phyloP scores from a whole-genome alignment of 2,797 vertebrate species.

The Cuniculus paca region DNA sequence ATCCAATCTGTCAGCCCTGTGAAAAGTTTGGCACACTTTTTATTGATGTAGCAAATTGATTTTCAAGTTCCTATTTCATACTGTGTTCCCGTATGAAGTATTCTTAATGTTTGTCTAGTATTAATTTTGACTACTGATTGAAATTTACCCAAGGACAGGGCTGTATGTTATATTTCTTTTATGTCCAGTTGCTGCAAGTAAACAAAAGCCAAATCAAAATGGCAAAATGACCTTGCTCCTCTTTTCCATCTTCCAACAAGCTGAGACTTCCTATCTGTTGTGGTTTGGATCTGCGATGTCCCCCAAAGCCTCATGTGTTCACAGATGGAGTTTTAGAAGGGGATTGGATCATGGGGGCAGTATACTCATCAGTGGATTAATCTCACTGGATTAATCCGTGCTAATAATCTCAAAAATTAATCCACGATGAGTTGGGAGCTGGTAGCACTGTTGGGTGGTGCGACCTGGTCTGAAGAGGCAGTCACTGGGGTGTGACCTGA shows the following conservation, averaged over 20 bases:
- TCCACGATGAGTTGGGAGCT: neutral
- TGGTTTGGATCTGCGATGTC: neutral
- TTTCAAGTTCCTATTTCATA: neutral
- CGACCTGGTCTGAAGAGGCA: neutral
- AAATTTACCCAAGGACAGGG: neutral
- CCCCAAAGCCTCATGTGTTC: neutral
- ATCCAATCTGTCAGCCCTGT: neutral
- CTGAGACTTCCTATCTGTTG: neutral
- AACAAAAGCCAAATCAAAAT: slow-evolving; percentile 21
- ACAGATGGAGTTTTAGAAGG: neutral
- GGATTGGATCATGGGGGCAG: neutral
- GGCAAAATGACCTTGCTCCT: neutral
- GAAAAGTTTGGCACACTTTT: neutral
- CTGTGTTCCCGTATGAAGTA: slow-evolving; percentile 14
- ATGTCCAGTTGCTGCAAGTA: slow-evolving; percentile 11
- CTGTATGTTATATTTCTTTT: neutral
- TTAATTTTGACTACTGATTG: slow-evolving; percentile 9
- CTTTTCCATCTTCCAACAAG: neutral
- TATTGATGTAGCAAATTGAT: neutral
- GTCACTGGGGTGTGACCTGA: neutral
- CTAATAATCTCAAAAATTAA: neutral
- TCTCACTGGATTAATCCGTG: neutral
- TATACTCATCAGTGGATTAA: neutral
- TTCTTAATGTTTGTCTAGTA: slow-evolving; percentile 20
- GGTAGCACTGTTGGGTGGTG: neutral